phyloP scores from a whole-genome alignment of 2,113 vertebrate species.

The Steatornis caripensis region DNA sequence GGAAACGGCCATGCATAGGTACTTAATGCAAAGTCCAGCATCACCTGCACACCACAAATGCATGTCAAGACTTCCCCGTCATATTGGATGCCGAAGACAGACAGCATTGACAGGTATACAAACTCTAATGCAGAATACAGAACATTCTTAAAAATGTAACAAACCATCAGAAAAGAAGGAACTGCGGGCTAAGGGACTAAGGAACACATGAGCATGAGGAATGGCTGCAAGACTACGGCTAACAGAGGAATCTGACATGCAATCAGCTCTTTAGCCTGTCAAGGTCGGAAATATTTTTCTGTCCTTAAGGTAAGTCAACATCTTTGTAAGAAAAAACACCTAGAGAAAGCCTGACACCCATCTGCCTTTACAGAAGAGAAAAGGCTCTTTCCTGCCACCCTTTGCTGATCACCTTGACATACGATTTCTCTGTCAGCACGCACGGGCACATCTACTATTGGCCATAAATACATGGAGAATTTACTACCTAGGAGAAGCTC shows the following conservation, averaged over 20 bases:
- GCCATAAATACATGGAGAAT: neutral
- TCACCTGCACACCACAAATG: rapidly evolving
- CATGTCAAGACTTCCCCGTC: neutral
- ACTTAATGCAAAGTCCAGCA: neutral
- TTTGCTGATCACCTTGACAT: conserved; percentile 6
- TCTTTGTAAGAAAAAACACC: neutral
- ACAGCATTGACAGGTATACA: too few relatives aligned
- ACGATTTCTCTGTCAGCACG: neutral
- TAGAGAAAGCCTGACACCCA: neutral
- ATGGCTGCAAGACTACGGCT: neutral
- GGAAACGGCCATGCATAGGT: rapidly evolving
- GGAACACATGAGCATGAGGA: neutral
- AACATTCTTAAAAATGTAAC: neutral
- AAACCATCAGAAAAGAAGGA: neutral
- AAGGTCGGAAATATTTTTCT: neutral
- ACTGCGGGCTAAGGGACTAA: too few relatives aligned
- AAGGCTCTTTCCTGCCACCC: neutral
- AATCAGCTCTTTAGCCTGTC: neutral
- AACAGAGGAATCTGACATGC: rapidly evolving
- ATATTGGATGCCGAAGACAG: rapidly evolving
- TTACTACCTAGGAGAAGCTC: neutral
- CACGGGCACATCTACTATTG: neutral
- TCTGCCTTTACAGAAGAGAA: neutral
- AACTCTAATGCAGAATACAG: neutral
- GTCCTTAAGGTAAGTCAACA: neutral